Conservation (phyloP, 2,113 vertebrate genomes). For the Cyanocitta stelleri region DNA sequence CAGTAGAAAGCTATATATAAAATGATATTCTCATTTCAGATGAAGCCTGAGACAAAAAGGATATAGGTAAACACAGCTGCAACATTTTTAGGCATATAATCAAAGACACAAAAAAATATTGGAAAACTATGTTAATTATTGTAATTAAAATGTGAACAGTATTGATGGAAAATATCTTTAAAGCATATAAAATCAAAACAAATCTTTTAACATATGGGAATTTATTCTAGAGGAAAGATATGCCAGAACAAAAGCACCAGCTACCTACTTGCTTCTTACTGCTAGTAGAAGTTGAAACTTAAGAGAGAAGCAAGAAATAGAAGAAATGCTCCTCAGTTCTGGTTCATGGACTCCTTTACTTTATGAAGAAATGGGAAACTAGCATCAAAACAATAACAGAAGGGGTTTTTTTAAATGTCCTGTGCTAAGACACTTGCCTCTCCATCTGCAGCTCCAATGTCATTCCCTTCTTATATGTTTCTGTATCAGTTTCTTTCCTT, state of each 20-base stretch:
- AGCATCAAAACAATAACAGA: not conserved
- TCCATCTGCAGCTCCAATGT: not conserved
- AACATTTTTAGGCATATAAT: slow-evolving; percentile 78
- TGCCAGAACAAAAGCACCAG: not conserved
- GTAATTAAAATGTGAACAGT: slow-evolving; percentile 80
- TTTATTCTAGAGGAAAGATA: not conserved
- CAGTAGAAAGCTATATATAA: slow-evolving; percentile 80
- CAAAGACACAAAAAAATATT: slow-evolving; percentile 79
- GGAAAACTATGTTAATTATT: slow-evolving; percentile 82
- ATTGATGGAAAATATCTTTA: slow-evolving; percentile 78
- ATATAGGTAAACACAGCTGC: slow-evolving; percentile 85
- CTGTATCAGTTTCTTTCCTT: not conserved
- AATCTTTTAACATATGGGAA: slow-evolving; percentile 13
- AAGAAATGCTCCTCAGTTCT: not conserved
- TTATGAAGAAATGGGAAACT: slow-evolving; percentile 7
- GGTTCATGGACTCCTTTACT: not conserved
- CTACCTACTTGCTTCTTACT: not conserved
- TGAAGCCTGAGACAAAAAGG: slow-evolving; percentile 76
- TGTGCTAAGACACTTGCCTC: not conserved
- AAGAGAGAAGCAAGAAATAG: not conserved
- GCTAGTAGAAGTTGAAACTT: not conserved
- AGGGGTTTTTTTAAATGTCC: not conserved
- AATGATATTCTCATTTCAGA: slow-evolving; percentile 77
- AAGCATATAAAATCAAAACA: slow-evolving; percentile 71
- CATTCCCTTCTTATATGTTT: not conserved